Percentiles rank a stretch among this genome's conserved stretches.
Conservation (phyloP, 2,113 vertebrate genomes). For the Ciconia stormi region DNA sequence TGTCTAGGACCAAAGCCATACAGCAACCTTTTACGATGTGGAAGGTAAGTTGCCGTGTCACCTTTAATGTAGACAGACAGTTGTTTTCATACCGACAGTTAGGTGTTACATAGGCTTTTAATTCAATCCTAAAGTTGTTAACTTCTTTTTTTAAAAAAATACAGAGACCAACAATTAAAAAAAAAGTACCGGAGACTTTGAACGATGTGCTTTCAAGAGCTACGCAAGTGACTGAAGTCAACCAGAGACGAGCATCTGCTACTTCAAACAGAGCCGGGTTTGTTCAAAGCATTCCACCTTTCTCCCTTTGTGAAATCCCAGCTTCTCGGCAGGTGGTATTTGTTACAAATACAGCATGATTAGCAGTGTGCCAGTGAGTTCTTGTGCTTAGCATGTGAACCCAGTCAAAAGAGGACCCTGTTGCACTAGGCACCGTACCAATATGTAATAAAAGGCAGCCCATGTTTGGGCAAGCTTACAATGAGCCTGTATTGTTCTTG, state of each 20-base stretch:
- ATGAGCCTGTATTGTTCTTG: conserved; percentile 10
- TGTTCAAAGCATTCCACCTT: neutral
- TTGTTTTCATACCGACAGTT: neutral
- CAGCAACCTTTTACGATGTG: neutral
- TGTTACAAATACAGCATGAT: neutral
- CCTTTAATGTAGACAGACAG: neutral
- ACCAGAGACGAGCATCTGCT: neutral
- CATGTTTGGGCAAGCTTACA: conserved; percentile 38
- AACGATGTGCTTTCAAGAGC: neutral
- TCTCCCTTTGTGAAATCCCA: neutral
- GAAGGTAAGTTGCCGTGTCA: neutral
- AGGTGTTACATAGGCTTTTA: neutral
- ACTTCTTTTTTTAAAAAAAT: neutral
- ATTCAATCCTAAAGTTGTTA: neutral
- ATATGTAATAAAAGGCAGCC: conserved; percentile 1
- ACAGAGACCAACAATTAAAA: neutral
- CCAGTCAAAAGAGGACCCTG: neutral
- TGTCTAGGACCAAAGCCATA: neutral
- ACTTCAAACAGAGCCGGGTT: neutral
- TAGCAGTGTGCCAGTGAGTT: neutral
- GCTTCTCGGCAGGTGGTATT: neutral
- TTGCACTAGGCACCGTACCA: neutral
- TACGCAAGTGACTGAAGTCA: neutral
- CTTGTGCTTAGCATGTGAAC: neutral
- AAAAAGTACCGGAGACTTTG: neutral